phyloP scores from a whole-genome alignment of 2,888 invertebrate species.

The Torymus aiolomorphi region DNA sequence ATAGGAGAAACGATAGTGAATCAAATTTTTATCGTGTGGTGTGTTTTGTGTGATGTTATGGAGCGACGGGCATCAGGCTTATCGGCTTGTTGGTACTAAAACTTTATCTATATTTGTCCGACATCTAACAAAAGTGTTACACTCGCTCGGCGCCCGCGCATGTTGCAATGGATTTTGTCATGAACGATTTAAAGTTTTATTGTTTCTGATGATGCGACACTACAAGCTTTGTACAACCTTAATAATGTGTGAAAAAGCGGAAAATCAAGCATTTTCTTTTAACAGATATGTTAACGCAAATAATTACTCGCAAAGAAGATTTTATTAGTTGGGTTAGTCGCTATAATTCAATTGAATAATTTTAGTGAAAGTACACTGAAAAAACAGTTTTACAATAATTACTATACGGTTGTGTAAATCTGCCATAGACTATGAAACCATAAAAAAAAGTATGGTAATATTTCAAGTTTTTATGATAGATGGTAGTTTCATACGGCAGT shows the following conservation, averaged over 20 bases:
- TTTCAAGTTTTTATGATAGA: too few relatives aligned
- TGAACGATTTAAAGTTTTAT: constrained; percentile 49
- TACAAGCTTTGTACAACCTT: neutral
- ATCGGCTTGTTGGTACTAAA: constrained; percentile 69
- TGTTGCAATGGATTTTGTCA: constrained; percentile 47
- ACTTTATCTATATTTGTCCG: constrained; percentile 70
- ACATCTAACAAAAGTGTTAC: constrained; percentile 67
- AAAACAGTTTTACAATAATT: too few relatives aligned
- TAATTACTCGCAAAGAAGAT: too few relatives aligned
- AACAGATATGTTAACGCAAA: neutral
- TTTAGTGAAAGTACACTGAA: too few relatives aligned
- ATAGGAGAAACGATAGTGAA: constrained; percentile 42
- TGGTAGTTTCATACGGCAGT: too few relatives aligned
- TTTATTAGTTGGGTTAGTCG: too few relatives aligned
- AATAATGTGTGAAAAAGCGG: constrained; percentile 27
- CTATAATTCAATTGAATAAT: too few relatives aligned
- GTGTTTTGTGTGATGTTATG: constrained; percentile 56
- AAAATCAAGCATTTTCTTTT: neutral
- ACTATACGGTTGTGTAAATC: too few relatives aligned
- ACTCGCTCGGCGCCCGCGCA: constrained; percentile 51
- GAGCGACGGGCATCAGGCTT: constrained; percentile 62
- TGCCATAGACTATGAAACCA: too few relatives aligned
- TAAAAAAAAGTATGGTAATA: too few relatives aligned
- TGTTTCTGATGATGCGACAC: constrained; percentile 30
- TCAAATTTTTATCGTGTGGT: constrained; percentile 39